Base-by-base conservation (phyloP, 1,140 invertebrate genomes). In the Cylas formicarius region DNA sequence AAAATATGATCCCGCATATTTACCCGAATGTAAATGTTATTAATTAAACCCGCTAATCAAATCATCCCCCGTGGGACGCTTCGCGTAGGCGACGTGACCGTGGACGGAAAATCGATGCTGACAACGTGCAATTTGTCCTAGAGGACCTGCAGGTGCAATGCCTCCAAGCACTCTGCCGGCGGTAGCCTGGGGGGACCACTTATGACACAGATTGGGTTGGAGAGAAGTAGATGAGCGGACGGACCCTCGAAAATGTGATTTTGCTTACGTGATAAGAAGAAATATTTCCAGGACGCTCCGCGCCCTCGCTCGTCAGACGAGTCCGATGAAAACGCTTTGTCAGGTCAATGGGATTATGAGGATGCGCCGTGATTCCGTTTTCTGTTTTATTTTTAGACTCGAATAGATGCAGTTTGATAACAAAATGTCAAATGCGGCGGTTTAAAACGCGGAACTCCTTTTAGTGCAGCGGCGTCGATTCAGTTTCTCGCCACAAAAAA, bases 241-340 rank as follows among this genome's bases (percentile, higher is more conserved):
- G 45, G 45, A 48, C 45, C 45, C 45, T 48, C 37, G 45, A 40
- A 48, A 48, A 48, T 48, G 45, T 32, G 37, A 48, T 48, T 48
- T 48, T 48, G 45, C 45, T 48, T 48, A 48, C 45, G 45, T 48
- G 45, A 48, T 48, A 48, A 48, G 45, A 41, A 48, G 45, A 48
- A 48, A 48, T 48, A 48, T 48, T 48, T 48, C 42, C 45, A 41
- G 45, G 7, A 35, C 29, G 45, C 37, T 39, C n/a, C n/a, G n/a
- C n/a, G n/a, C n/a, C n/a, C n/a, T n/a, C n/a, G n/a, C n/a, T n/a
- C n/a, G n/a, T n/a, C n/a, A n/a, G n/a, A n/a, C n/a, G n/a, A n/a
- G n/a, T n/a, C n/a, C n/a, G n/a, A n/a, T n/a, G n/a, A 41, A 48
- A 48, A 41, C 35, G 45, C 45, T 19, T 28, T 33, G 35, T 38